Evolutionary conservation across 2,888 invertebrate genomes (phyloP).

Genomic region (Brachycybe producta): DNA sequence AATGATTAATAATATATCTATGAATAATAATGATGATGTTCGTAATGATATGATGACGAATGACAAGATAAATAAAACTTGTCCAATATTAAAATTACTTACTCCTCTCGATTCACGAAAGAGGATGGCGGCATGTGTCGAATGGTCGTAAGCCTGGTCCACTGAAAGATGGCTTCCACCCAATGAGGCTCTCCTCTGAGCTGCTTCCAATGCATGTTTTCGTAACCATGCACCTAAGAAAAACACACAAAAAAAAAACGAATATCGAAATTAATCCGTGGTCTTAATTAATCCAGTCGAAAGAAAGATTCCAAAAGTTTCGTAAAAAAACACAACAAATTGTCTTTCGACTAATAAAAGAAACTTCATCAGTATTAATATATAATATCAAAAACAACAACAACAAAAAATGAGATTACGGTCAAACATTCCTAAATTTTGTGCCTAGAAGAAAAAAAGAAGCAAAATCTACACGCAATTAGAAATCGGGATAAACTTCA

Average conservation of each 20-base stretch:
- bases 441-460: too few species aligned
- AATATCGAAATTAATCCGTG: not conserved
- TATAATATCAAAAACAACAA: not conserved
- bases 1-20: too few species aligned
- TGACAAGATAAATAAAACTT: too few species aligned
- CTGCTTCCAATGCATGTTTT: constrained; percentile 60
- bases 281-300: not conserved
- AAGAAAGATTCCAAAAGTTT: too few species aligned
- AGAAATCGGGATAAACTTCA: too few species aligned
- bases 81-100: constrained; percentile 35
- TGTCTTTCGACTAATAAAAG: not conserved
- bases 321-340: not conserved
- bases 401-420: not conserved
- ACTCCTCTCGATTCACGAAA: constrained; percentile 88
- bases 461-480: too few species aligned
- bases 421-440: too few species aligned
- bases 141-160: constrained; percentile 41
- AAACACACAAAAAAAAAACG: constrained; percentile 2
- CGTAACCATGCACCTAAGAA: constrained; percentile 38
- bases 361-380: not conserved
- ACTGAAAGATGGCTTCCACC: constrained; percentile 49
- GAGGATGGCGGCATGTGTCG: constrained; percentile 76
- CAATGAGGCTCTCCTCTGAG: constrained; percentile 61
- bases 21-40: too few species aligned
- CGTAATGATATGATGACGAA: too few species aligned